A percentile compares a stretch with the other conserved stretches of the same genome.
These are phyloP conservation scores for Mythimna ferrago DNA, from an alignment of 2,888 invertebrate species.

Conservation along the genomic window DNA sequence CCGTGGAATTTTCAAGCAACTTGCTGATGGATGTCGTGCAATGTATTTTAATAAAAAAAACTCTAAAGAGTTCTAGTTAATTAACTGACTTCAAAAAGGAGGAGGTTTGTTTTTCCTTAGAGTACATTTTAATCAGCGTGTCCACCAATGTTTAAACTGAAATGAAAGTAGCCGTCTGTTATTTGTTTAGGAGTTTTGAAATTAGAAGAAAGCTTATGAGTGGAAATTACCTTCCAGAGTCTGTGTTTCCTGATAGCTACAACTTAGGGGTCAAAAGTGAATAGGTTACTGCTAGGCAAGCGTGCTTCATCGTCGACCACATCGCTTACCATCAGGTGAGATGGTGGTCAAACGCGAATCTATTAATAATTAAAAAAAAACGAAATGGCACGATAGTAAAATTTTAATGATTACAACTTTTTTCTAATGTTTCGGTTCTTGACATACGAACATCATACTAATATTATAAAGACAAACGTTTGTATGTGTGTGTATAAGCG, in stretches of 20 bases:
- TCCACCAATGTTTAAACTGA: background rate
- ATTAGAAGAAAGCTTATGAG: background rate
- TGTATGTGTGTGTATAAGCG: no score
- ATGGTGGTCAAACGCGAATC: no score
- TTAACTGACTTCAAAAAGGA: background rate
- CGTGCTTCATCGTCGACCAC: no score
- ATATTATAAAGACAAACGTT: no score
- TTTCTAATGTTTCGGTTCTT: no score
- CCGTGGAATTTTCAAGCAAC: conserved; percentile 38
- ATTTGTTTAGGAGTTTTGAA: background rate
- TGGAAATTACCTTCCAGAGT: no score
- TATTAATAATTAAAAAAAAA: no score
- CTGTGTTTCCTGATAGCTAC: no score
- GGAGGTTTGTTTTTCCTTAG: background rate
- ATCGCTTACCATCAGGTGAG: no score
- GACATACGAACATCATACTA: background rate
- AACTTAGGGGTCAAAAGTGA: no score
- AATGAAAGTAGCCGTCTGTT: background rate
- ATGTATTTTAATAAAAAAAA: conserved; percentile 40
- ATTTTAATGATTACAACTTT: background rate
- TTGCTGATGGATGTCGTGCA: conserved; percentile 47
- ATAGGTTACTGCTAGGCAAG: no score
- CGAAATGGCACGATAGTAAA: background rate
- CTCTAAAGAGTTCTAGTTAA: conserved; percentile 3
- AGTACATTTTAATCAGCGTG: conserved; percentile 19